These are phyloP conservation scores for Sternotherus odoratus DNA, from an alignment of 2,797 vertebrate genomes.

Conservation along the genomic window DNA sequence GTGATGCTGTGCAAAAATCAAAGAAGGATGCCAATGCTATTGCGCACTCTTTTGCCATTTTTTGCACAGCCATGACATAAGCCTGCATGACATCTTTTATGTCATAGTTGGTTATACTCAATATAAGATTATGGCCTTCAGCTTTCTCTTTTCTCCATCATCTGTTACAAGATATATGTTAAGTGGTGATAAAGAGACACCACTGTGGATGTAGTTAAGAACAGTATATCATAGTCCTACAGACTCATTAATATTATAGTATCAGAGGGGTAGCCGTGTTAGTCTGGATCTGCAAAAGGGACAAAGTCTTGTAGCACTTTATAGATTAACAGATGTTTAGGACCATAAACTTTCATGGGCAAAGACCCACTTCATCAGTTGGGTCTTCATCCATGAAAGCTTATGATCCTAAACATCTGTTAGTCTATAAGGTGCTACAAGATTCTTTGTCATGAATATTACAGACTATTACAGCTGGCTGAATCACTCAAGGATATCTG, in stretches of 20 bases:
- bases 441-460: not conserved
- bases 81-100: slow-evolving; percentile 32
- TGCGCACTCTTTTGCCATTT: not conserved
- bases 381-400: too few species aligned
- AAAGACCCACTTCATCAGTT: too few species aligned
- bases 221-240: not conserved
- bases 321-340: too few species aligned
- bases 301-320: too few species aligned
- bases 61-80: slow-evolving; percentile 8
- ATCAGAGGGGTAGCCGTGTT: too few species aligned
- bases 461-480: not conserved
- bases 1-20: not conserved
- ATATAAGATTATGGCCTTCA: not conserved
- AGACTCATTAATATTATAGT: not conserved
- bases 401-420: too few species aligned
- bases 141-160: slow-evolving; percentile 3
- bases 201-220: not conserved
- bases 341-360: too few species aligned
- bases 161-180: not conserved
- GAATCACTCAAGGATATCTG: too few species aligned
- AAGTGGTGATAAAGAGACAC: not conserved
- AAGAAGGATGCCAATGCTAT: not conserved
- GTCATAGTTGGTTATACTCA: not conserved
- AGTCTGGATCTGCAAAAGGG: too few species aligned
- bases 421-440: too few species aligned